phyloP scores from a whole-genome alignment of 2,888 invertebrate genomes.

The Malachius bipustulatus region DNA sequence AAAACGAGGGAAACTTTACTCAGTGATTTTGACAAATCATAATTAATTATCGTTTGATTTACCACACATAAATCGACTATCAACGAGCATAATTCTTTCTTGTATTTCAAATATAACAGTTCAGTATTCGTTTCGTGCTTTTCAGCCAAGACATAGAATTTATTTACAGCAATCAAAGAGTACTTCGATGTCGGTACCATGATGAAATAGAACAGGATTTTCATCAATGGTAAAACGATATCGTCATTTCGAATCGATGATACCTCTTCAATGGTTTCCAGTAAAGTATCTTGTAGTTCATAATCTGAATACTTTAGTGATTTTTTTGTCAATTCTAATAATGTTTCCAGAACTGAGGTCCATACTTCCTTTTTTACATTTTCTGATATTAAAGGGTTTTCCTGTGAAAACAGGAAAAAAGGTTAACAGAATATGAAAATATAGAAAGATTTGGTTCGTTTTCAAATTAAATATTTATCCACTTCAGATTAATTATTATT shows the following conservation, averaged over 20 bases:
- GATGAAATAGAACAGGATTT: slow-evolving; percentile 47
- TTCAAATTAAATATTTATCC: no score
- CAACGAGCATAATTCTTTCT: slow-evolving; percentile 45
- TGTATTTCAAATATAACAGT: slow-evolving; percentile 49
- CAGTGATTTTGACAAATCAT: slow-evolving; percentile 46
- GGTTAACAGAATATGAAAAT: slow-evolving; percentile 1
- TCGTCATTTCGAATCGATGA: slow-evolving; percentile 35
- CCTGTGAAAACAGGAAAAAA: slow-evolving; percentile 18
- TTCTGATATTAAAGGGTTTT: slow-evolving; percentile 25
- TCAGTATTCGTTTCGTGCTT: slow-evolving; percentile 43
- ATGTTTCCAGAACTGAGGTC: slow-evolving; percentile 35
- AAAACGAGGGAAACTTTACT: slow-evolving; percentile 53
- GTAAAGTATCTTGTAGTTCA: slow-evolving; percentile 42
- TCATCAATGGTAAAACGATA: slow-evolving; percentile 39
- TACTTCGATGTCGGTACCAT: slow-evolving; percentile 50
- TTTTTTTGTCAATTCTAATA: slow-evolving; percentile 39
- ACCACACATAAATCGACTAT: slow-evolving; percentile 47
- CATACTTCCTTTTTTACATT: slow-evolving; percentile 36
- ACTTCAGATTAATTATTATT: no score
- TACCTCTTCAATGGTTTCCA: slow-evolving; percentile 44
- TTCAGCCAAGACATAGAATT: slow-evolving; percentile 46
- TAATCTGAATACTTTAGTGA: slow-evolving; percentile 43
- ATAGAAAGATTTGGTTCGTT: no score
- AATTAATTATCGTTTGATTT: slow-evolving; percentile 43
- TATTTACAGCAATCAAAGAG: slow-evolving; percentile 45